Evolutionary conservation across 1,140 invertebrate genomes (phyloP).

Genomic region (Hycleus cichorii): DNA sequence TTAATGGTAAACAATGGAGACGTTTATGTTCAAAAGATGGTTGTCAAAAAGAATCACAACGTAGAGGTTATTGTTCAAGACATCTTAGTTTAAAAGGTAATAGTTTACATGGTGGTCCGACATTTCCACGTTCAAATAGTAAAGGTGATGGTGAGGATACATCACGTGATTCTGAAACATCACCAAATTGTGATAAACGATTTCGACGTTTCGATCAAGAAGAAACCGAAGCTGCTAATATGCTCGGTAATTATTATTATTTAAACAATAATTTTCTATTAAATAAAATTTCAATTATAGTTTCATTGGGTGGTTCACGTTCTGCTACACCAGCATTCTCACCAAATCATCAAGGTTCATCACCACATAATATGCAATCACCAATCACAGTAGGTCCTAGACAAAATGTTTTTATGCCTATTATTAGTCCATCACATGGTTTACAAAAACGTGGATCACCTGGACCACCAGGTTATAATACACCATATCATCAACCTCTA

Average conservation of each 20-base stretch:
- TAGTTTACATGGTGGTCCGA: slow-evolving; percentile 41
- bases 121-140: slow-evolving; percentile 42
- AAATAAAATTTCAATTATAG: slow-evolving; percentile 41
- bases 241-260: slow-evolving; percentile 61
- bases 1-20: slow-evolving; percentile 99
- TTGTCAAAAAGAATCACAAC: slow-evolving; percentile 97
- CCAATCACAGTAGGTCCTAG: slow-evolving; percentile 55
- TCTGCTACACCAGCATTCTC: slow-evolving; percentile 83
- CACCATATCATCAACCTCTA: slow-evolving; percentile 27
- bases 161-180: slow-evolving; percentile 80
- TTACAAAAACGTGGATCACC: slow-evolving; percentile 32
- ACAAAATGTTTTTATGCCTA: slow-evolving; percentile 82
- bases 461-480: slow-evolving; percentile 25
- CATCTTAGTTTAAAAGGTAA: slow-evolving; percentile 86
- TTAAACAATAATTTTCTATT: no score
- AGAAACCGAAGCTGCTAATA: slow-evolving; percentile 93
- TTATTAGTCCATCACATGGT: slow-evolving; percentile 52
- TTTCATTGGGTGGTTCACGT: slow-evolving; percentile 85
- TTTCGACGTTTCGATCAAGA: slow-evolving; percentile 76
- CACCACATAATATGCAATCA: slow-evolving; percentile 58
- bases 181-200: slow-evolving; percentile 65
- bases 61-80: slow-evolving; percentile 90
- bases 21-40: slow-evolving; percentile 86
- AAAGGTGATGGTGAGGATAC: slow-evolving; percentile 81
- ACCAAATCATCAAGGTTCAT: slow-evolving; percentile 60